Evolutionary conservation across 2,797 vertebrate species (phyloP).

Genomic region (Gambelia wislizenii): DNA sequence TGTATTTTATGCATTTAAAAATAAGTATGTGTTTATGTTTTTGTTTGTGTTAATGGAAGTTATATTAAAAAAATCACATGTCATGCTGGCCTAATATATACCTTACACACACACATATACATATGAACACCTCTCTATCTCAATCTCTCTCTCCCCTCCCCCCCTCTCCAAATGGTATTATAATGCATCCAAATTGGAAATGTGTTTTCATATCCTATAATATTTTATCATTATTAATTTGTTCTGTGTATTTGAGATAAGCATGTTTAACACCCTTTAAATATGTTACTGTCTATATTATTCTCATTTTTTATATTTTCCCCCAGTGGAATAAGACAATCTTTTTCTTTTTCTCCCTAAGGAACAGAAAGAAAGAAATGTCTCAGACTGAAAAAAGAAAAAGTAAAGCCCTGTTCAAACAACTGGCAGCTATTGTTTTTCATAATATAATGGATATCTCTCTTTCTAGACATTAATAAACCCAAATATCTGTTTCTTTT

Average conservation of each 20-base stretch:
- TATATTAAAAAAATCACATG: no score
- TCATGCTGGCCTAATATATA: no score
- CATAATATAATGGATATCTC: neutral
- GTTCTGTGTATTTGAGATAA: neutral
- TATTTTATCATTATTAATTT: constrained; percentile 18
- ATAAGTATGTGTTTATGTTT: no score
- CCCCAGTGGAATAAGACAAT: neutral
- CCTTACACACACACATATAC: no score
- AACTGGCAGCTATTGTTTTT: neutral
- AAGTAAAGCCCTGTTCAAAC: neutral
- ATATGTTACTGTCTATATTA: neutral
- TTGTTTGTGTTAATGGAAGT: no score
- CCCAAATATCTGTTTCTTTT: neutral
- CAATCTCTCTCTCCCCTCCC: no score
- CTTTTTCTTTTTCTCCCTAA: no score
- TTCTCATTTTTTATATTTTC: neutral
- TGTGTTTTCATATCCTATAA: neutral
- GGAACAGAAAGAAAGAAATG: neutral
- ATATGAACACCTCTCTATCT: no score
- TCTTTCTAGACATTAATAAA: neutral
- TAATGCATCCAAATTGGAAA: neutral
- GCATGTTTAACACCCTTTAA: constrained; percentile 18
- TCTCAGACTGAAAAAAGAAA: neutral
- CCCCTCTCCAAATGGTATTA: neutral
- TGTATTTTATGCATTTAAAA: no score